Conservation (phyloP, 2,797 vertebrate genomes). For the Eremophila alpestris region DNA sequence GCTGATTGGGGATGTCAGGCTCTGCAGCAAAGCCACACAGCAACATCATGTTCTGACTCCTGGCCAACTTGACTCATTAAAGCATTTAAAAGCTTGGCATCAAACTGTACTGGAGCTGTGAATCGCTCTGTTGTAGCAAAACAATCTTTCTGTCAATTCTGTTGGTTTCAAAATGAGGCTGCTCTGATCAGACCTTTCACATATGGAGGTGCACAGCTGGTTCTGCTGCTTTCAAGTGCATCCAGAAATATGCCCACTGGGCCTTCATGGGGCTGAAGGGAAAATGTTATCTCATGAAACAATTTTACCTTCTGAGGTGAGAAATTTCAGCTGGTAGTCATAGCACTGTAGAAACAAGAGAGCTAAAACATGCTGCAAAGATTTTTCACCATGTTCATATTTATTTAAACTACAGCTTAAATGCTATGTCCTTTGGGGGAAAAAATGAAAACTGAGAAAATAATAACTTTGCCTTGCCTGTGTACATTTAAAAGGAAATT, state of each 20-base stretch:
- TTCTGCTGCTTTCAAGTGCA: conserved; percentile 23
- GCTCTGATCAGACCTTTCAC: conserved; percentile 38
- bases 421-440: neutral
- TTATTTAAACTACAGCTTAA: neutral
- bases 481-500: neutral
- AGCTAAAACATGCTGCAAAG: neutral
- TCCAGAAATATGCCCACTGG: conserved; percentile 25
- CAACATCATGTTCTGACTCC: conserved; percentile 32
- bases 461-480: neutral
- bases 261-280: neutral
- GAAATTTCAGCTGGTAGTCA: neutral
- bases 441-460: neutral
- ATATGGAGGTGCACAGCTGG: conserved; percentile 29
- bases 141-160: conserved; percentile 31
- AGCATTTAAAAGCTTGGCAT: conserved; percentile 39
- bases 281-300: conserved; percentile 27
- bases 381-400: neutral
- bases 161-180: conserved; percentile 14
- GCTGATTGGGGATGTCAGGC: conserved; percentile 4
- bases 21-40: neutral
- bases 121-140: neutral
- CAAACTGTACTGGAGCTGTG: neutral
- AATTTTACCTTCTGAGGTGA: conserved; percentile 16
- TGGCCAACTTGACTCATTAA: neutral
- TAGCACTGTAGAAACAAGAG: neutral